Conservation (phyloP, 2,113 vertebrate species). For the Salvelinus alpinus region DNA sequence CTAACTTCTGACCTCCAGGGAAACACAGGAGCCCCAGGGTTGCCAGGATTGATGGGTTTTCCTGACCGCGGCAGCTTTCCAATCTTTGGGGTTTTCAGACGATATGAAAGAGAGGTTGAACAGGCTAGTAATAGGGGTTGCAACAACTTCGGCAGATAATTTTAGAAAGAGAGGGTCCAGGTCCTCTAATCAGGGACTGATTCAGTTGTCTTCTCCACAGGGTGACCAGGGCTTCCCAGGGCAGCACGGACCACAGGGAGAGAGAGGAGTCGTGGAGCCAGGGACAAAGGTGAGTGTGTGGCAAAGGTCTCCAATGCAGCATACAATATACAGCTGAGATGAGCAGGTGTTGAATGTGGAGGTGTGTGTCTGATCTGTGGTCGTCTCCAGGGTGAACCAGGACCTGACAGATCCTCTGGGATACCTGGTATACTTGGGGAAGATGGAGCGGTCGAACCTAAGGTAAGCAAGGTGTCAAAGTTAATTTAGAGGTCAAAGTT, state of each 20-base stretch:
- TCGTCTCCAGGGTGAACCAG: slow-evolving; percentile 63
- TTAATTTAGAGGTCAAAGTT: background rate
- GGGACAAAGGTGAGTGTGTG: slow-evolving; percentile 68
- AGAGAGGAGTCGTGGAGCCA: slow-evolving; percentile 64
- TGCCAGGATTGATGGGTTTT: slow-evolving; percentile 63
- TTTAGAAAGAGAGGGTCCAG: too few relatives aligned
- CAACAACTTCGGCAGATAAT: too few relatives aligned
- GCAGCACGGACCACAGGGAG: slow-evolving; percentile 64
- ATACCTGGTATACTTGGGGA: slow-evolving; percentile 76
- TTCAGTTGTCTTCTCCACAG: slow-evolving; percentile 42
- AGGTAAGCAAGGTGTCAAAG: slow-evolving; percentile 65
- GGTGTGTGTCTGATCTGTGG: background rate
- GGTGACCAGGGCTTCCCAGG: slow-evolving; percentile 77
- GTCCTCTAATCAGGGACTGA: too few relatives aligned
- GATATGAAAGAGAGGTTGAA: too few relatives aligned
- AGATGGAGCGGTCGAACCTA: slow-evolving; percentile 68
- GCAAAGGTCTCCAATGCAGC: background rate
- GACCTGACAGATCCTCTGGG: slow-evolving; percentile 61
- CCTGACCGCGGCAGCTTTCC: slow-evolving; percentile 16
- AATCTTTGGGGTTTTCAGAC: too few relatives aligned
- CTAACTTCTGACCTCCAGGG: slow-evolving; percentile 68
- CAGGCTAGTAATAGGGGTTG: too few relatives aligned
- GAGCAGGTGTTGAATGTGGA: slow-evolving; percentile 49
- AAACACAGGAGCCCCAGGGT: slow-evolving; percentile 67
- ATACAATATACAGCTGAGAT: background rate